Evolutionary conservation across 2,888 invertebrate genomes (phyloP), one percentile per base, ranked within the genome.

Genomic region (Sminthurides aquaticus): DNA sequence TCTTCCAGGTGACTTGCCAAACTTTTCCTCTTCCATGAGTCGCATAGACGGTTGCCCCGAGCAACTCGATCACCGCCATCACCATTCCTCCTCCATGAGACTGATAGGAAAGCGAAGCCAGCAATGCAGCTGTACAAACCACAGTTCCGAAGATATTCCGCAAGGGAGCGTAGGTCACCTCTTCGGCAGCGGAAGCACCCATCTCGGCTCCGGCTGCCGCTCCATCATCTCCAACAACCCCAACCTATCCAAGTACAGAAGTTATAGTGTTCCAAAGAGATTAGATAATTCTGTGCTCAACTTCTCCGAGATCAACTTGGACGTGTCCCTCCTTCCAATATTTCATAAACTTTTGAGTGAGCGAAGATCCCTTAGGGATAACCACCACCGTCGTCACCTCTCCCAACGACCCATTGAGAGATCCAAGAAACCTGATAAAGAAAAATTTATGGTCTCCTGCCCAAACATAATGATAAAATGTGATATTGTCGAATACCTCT

Each of bases 381-480:
- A 61, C 26, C 63, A 57, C 49, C 64, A 59, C 57, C 58, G 49
- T 29, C 34, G 58, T 24, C 60, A 54, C 49, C 54, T 56, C 25
- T 52, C 49, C 49, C 49, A 57, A 24, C 29, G 67, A 22, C 57
- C 64, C 43, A 62, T 56, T 8, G 56, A 62, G n/a, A 34, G 55
- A 28, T 34, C 56, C 11, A 59, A 56, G 48, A 66, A 59, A 27
- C 25, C 28, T 24, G 68, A 64, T 22, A 64, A 66, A 28, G 61
- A 67, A 55, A 71, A 71, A 55, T 70, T 73, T 54, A 90, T 91
- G 64, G 87, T 91, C 74, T 92, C 92, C 76, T 93, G 93, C 79
- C 93, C 93, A 28, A 92, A 92, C 82, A 92, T 92, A 81, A 91
- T 92, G 69, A 92, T 94, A 76, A 93, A 93, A 81, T 93, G 93